Base-by-base conservation (phyloP, 64 coral and sea anemone genomes). In the Dendrophyllia cribrosa region DNA sequence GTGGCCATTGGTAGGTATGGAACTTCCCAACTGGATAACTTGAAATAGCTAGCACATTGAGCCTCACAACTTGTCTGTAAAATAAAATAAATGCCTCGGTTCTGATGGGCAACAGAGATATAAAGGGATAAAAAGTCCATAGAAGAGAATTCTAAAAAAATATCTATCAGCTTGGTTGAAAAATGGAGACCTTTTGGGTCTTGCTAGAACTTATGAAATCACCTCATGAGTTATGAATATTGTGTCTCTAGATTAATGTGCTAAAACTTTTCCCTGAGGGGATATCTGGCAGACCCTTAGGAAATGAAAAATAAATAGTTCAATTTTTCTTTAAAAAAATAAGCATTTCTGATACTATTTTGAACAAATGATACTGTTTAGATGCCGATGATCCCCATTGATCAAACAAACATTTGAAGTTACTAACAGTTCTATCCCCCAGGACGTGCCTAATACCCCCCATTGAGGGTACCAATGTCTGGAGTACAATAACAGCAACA, bases 261-360 rank as follows among this genome's bases (percentile, higher is more conserved):
- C 17, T 67, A 67, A 67, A 67, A 5, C 17, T 20, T 67, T 67
- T 9, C 64, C 64, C 64, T 67, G 64, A 67, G 10, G 64, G 64
- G 64, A 67, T 67, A 67, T 67, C 64, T 67, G 64, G 64, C 67
- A 70, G 67, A 70, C 67, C 67, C 67, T 70, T 70, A 11, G 23
- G 3, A 70, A 70, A 70, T 70, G 20, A 70, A 70, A 70, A 70
- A 70, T 70, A 70, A 70, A 70, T 70, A 70, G 67, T 21, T 70
- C 67, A 70, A 70, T 23, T 34, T 70, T 70, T 70, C 67, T 70
- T 70, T 70, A 70, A 70, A 70, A 56, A 70, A 70, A 26, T 70
- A 70, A 70, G 67, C 67, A 70, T 70, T 70, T 70, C 67, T 70
- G 67, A 70, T 22, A 70, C 67, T 25, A 70, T 70, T 70, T n/a